These are phyloP conservation scores for Limnephilus auricula DNA, from an alignment of 2,888 invertebrate species.

Conservation along the genomic window DNA sequence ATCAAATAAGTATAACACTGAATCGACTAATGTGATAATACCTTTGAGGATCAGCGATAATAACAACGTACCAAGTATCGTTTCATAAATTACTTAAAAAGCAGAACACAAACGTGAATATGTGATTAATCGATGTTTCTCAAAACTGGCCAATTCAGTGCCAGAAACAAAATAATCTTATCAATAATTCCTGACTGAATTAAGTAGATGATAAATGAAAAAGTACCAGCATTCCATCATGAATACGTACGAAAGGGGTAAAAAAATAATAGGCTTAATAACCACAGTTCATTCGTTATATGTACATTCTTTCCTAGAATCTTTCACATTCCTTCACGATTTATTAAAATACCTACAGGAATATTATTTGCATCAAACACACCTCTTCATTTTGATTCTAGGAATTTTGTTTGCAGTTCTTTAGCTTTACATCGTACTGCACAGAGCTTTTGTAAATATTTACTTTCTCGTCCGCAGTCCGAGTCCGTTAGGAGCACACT, in stretches of 20 bases:
- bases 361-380: neutral
- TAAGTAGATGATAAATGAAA: neutral
- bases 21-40: neutral
- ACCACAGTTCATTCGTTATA: neutral
- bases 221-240: neutral
- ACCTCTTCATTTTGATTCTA: neutral
- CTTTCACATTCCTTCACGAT: neutral
- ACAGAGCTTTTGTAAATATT: neutral
- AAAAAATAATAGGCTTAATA: neutral
- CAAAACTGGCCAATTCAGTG: neutral
- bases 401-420: neutral
- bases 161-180: neutral
- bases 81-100: neutral
- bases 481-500: slow-evolving; percentile 18
- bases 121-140: neutral
- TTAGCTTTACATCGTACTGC: neutral
- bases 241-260: neutral
- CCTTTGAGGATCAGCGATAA: neutral
- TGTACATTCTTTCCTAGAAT: neutral
- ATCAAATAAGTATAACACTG: neutral
- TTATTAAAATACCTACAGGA: neutral
- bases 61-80: neutral
- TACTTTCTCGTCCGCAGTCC: neutral
- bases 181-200: neutral
- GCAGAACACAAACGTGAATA: neutral